A percentile compares a stretch with the other conserved stretches of the same genome.
Conservation (phyloP, 2,113 vertebrate species). For the Onychostruthus taczanowskii region DNA sequence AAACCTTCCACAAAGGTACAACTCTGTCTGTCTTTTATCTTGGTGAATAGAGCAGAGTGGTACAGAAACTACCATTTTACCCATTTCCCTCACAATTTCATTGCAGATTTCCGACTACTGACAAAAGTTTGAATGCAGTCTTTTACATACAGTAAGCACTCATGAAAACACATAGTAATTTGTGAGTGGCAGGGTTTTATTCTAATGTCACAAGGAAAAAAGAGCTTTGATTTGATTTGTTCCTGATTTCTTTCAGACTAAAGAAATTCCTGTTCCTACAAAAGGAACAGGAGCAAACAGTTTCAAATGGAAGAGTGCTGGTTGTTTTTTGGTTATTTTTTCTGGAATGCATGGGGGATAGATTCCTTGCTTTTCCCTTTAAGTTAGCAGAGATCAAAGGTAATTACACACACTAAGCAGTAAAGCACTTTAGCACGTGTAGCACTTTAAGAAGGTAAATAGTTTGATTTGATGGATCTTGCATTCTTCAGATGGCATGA, state of each 20-base stretch:
- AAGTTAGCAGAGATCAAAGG: not conserved
- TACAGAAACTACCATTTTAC: not conserved
- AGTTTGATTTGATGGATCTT: not conserved
- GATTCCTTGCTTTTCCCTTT: not conserved
- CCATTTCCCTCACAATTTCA: not conserved
- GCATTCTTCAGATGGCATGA: not conserved
- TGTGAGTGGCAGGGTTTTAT: not conserved
- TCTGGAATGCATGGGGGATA: not conserved
- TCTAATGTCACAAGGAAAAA: not conserved
- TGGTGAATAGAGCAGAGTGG: not conserved
- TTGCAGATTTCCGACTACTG: not conserved
- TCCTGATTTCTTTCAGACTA: not conserved
- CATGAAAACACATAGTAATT: not conserved
- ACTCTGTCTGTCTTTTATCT: not conserved
- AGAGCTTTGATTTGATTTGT: not conserved
- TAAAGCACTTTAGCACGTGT: not conserved
- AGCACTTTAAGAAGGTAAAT: not conserved
- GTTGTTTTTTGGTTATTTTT: not conserved
- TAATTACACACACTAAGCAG: not conserved
- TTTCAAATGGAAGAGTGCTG: not conserved
- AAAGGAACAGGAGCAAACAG: not conserved
- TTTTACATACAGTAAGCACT: not conserved
- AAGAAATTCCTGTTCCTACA: not conserved
- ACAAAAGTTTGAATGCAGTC: not conserved
- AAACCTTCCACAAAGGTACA: not conserved